These are phyloP conservation scores for Drosophila anomalata DNA, from an alignment of 2,888 invertebrate species.

Conservation along the genomic window DNA sequence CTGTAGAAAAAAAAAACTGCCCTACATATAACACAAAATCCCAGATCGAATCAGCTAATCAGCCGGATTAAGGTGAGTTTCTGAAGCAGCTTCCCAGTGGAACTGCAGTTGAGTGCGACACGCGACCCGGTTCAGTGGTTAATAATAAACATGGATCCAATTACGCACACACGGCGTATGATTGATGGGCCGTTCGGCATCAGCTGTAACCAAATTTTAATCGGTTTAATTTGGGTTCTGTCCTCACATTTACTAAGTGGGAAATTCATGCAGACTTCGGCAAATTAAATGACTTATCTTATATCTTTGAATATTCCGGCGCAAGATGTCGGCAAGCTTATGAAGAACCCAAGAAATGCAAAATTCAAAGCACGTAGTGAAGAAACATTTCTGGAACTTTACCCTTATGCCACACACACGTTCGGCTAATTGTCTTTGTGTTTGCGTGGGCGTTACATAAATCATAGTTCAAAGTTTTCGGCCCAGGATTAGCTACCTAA, in stretches of 20 bases:
- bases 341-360: conserved; percentile 23
- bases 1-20: conserved; percentile 26
- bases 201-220: conserved; percentile 35
- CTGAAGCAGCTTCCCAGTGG: conserved; percentile 9
- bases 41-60: conserved; percentile 49
- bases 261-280: conserved; percentile 13
- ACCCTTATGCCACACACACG: conserved; percentile 25
- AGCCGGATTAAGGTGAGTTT: conserved; percentile 58
- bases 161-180: conserved; percentile 54
- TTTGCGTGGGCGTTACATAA: conserved; percentile 59
- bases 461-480: conserved; percentile 77
- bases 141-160: conserved; percentile 16
- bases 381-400: conserved; percentile 61
- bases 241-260: conserved; percentile 1
- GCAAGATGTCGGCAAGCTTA: conserved; percentile 36
- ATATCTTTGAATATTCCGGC: conserved; percentile 32
- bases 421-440: conserved; percentile 52
- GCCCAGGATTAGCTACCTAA: conserved; percentile 68
- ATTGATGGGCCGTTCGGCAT: conserved; percentile 50
- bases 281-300: conserved; percentile 42
- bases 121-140: conserved; percentile 45
- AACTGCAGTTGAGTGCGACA: conserved; percentile 38
- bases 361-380: conserved; percentile 70
- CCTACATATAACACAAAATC: conserved; percentile 18
- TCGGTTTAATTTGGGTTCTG: conserved; percentile 21